A percentile compares a stretch with the other conserved stretches of the same genome.
phyloP scores from a whole-genome alignment of 2,113 vertebrate species.

The Chloroceryle aenea region DNA sequence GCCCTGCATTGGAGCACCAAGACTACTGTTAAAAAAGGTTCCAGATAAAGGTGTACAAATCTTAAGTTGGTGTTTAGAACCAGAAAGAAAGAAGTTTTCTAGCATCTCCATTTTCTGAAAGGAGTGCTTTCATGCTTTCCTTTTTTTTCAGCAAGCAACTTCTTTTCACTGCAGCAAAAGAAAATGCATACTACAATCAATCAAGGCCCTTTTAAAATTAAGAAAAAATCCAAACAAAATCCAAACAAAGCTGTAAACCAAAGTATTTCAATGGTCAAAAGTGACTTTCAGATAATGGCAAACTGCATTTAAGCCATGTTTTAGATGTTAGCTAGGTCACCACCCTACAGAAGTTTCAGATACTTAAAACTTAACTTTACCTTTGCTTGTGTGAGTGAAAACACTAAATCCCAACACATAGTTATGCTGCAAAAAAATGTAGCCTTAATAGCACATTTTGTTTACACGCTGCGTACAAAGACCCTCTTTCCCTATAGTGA shows the following conservation, averaged over 20 bases:
- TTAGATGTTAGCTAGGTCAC: neutral
- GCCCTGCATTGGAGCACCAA: constrained; percentile 66
- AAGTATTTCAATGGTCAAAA: constrained; percentile 33
- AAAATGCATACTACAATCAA: constrained; percentile 47
- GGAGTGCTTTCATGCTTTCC: constrained; percentile 71
- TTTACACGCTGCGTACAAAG: neutral
- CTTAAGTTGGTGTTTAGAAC: constrained; percentile 38
- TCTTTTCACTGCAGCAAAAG: constrained; percentile 61
- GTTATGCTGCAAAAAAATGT: neutral
- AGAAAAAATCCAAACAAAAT: constrained; percentile 70
- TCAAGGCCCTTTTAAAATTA: constrained; percentile 39
- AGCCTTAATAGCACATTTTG: neutral
- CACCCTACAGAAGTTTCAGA: neutral
- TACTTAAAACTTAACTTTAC: neutral
- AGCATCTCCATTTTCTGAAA: constrained; percentile 41
- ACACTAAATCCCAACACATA: neutral
- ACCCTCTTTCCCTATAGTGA: neutral
- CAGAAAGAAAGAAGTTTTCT: constrained; percentile 37
- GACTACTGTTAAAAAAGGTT: constrained; percentile 21
- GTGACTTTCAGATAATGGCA: constrained; percentile 27
- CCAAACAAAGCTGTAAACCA: constrained; percentile 68
- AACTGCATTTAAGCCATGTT: neutral
- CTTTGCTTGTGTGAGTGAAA: neutral
- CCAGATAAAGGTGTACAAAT: constrained; percentile 15
- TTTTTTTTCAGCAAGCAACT: constrained; percentile 59